These are phyloP conservation scores for Drosophila multiciliata DNA, from an alignment of 2,888 invertebrate species.

Conservation along the genomic window DNA sequence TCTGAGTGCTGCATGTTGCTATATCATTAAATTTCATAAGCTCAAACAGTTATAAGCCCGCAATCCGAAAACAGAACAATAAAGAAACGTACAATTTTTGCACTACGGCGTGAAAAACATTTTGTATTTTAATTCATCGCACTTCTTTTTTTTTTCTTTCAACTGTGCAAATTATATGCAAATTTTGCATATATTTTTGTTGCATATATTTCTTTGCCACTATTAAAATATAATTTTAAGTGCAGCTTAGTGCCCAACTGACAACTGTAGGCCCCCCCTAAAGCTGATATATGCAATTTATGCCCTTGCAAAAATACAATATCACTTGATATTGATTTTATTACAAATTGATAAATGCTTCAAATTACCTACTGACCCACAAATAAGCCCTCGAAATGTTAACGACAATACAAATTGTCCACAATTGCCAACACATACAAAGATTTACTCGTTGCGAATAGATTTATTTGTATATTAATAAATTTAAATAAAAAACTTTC, in stretches of 20 bases:
- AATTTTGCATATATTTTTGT: slow-evolving; percentile 41
- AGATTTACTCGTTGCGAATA: not conserved
- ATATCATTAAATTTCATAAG: slow-evolving; percentile 70
- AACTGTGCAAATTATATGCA: slow-evolving; percentile 62
- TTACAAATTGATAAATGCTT: slow-evolving; percentile 1
- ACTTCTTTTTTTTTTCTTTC: slow-evolving; percentile 31
- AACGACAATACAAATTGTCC: slow-evolving; percentile 10
- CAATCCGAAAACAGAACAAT: slow-evolving; percentile 4
- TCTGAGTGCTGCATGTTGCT: slow-evolving; percentile 25
- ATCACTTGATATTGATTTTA: not conserved
- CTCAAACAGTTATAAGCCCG: slow-evolving; percentile 27
- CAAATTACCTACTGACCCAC: not conserved
- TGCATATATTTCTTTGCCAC: not conserved
- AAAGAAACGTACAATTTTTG: not conserved
- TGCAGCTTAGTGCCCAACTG: slow-evolving; percentile 54
- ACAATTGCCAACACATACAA: not conserved
- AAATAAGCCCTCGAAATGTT: slow-evolving; percentile 22
- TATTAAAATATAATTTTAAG: slow-evolving; percentile 61
- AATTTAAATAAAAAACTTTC: no score
- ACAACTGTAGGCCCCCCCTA: slow-evolving; percentile 52
- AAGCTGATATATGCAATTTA: slow-evolving; percentile 48
- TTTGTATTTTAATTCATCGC: slow-evolving; percentile 37
- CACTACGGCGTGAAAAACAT: not conserved
- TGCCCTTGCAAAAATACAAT: slow-evolving; percentile 30
- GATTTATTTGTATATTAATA: no score